A percentile compares a stretch with the other conserved stretches of the same genome.
Evolutionary conservation across 1,140 invertebrate genomes (phyloP).

Genomic region (Platorchestia sp.): DNA sequence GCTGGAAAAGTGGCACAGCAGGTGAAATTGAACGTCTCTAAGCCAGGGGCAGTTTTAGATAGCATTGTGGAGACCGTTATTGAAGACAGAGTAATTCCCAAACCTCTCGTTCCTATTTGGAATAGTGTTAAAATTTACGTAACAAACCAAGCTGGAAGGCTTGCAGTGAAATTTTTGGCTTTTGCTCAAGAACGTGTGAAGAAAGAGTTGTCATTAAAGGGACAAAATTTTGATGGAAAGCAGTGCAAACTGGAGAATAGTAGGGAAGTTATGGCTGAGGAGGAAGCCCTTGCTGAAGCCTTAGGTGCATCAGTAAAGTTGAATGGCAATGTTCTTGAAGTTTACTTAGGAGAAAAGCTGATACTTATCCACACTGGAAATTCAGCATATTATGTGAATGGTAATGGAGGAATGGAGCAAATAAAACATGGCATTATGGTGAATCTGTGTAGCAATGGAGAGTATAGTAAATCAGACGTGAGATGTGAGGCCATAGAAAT

Average conservation of each 20-base stretch:
- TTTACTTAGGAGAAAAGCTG: not conserved
- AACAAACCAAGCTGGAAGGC: not conserved
- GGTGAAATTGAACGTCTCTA: not conserved
- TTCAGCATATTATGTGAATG: not conserved
- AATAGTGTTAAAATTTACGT: not conserved
- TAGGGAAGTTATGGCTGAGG: not conserved
- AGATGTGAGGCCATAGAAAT: not conserved
- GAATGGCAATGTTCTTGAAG: not conserved
- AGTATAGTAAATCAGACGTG: not conserved
- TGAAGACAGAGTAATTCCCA: not conserved
- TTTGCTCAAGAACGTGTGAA: not conserved
- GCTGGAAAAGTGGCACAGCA: conserved; percentile 34
- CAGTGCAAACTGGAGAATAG: not conserved
- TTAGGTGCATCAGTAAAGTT: not conserved
- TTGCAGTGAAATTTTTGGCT: not conserved
- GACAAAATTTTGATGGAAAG: not conserved
- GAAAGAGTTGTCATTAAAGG: not conserved
- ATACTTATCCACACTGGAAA: not conserved
- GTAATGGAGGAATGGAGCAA: not conserved
- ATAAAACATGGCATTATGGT: not conserved
- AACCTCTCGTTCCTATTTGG: not conserved
- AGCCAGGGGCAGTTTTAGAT: not conserved
- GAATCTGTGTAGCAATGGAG: not conserved
- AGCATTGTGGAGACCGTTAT: not conserved
- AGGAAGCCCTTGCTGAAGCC: not conserved